phyloP scores from a whole-genome alignment of 2,888 invertebrate genomes.

The Suillia variegata region DNA sequence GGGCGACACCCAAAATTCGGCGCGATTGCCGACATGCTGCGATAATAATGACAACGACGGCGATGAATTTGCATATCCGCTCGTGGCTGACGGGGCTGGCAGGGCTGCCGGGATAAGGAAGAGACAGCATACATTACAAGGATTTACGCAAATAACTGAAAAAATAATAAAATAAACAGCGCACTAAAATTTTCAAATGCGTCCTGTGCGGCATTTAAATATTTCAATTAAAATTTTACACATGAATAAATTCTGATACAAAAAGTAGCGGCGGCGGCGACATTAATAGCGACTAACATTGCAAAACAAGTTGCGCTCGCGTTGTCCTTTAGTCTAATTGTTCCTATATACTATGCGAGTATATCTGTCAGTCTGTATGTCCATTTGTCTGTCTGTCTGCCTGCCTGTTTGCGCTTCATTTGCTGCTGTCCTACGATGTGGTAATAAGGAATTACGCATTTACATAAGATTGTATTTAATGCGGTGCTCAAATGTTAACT shows the following conservation, averaged over 20 bases:
- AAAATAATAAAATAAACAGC: not conserved
- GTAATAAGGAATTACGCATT: not conserved
- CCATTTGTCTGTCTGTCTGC: not conserved
- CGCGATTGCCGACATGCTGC: constrained; percentile 1
- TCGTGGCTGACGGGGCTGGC: constrained; percentile 34
- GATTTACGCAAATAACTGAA: constrained; percentile 18
- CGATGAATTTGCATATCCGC: constrained; percentile 45
- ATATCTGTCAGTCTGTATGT: too few species aligned
- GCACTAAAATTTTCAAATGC: too few species aligned
- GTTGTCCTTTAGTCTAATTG: too few species aligned
- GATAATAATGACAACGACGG: constrained; percentile 26
- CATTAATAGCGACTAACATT: too few species aligned
- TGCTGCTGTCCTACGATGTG: not conserved
- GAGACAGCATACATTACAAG: constrained; percentile 48
- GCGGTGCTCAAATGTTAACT: too few species aligned
- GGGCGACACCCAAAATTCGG: not conserved
- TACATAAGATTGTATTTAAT: too few species aligned
- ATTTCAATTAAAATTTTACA: constrained; percentile 51
- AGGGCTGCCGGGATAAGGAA: constrained; percentile 30
- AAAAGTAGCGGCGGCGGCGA: not conserved
- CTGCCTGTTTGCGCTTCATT: constrained; percentile 1
- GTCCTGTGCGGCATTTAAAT: constrained; percentile 35
- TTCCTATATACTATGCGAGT: too few species aligned
- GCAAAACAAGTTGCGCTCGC: too few species aligned
- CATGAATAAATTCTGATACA: constrained; percentile 49